These are phyloP conservation scores for Propsilocerus akamusi DNA, from an alignment of 1,140 invertebrate species.

Conservation along the genomic window DNA sequence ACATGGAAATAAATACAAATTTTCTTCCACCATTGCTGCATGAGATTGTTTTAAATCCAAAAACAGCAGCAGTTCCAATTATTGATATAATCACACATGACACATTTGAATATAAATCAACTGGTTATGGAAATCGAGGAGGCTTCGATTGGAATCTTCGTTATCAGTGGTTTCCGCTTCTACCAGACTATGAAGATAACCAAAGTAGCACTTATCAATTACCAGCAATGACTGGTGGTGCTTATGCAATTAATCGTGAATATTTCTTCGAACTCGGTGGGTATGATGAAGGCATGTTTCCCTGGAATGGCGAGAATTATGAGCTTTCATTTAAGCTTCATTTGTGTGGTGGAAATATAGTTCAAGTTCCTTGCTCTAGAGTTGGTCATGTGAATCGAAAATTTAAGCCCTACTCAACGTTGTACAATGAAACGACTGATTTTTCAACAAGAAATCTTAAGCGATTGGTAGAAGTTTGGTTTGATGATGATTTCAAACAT, in stretches of 20 bases:
- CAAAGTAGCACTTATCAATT: constrained; percentile 83
- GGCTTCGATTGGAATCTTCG: no score
- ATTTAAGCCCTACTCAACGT: constrained; percentile 73
- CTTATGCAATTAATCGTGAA: constrained; percentile 85
- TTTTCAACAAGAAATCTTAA: constrained; percentile 75
- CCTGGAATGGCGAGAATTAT: constrained; percentile 96
- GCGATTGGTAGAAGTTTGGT: constrained; percentile 72
- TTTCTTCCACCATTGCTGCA: no score
- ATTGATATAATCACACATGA: not conserved
- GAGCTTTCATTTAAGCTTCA: constrained; percentile 93
- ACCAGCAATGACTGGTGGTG: constrained; percentile 76
- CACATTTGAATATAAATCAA: no score
- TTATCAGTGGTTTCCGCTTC: no score
- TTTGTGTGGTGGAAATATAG: constrained; percentile 80
- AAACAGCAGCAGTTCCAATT: no score
- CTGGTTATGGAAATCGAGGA: no score
- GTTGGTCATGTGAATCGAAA: constrained; percentile 88
- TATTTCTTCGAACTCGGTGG: constrained; percentile 89
- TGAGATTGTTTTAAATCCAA: no score
- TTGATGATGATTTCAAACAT: constrained; percentile 71
- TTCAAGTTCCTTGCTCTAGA: constrained; percentile 75
- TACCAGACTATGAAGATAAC: no score
- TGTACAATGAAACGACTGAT: constrained; percentile 82
- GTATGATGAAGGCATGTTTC: constrained; percentile 78
- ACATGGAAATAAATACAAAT: no score